phyloP scores from a whole-genome alignment of 2,113 vertebrate species.

The Cardinalis cardinalis region DNA sequence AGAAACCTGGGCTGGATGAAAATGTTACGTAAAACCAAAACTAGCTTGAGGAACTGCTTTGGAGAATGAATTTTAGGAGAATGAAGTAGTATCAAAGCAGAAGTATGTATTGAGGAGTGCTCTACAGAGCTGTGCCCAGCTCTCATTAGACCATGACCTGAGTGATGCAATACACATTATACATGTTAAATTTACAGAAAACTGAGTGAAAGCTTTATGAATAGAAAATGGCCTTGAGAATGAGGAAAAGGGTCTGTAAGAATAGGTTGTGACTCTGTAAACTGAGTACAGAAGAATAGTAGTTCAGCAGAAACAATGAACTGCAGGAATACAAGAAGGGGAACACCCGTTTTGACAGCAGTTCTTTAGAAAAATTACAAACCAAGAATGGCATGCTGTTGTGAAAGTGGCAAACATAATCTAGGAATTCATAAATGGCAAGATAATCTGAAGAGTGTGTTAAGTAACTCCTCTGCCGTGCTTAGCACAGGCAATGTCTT shows the following conservation, averaged over 20 bases:
- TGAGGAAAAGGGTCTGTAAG: neutral
- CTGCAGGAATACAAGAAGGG: neutral
- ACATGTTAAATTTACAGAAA: neutral
- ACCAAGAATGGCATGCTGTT: neutral
- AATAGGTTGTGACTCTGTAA: neutral
- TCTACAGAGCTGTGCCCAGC: neutral
- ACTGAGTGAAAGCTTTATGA: neutral
- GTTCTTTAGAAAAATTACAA: constrained; percentile 1
- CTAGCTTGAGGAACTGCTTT: neutral
- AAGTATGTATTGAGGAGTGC: neutral
- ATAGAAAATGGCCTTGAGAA: neutral
- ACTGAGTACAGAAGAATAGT: neutral
- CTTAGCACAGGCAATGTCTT: neutral
- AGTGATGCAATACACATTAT: neutral
- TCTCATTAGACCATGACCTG: neutral
- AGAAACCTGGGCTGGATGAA: neutral
- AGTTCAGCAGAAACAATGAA: neutral
- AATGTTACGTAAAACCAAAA: neutral
- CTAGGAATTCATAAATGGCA: neutral
- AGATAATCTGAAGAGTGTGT: neutral
- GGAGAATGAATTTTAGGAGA: neutral
- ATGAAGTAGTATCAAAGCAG: neutral
- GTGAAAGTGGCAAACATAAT: neutral
- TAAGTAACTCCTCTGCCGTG: neutral
- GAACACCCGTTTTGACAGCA: neutral